Evolutionary conservation across 2,888 invertebrate genomes (phyloP).

Genomic region (Exocentrus adspersus): DNA sequence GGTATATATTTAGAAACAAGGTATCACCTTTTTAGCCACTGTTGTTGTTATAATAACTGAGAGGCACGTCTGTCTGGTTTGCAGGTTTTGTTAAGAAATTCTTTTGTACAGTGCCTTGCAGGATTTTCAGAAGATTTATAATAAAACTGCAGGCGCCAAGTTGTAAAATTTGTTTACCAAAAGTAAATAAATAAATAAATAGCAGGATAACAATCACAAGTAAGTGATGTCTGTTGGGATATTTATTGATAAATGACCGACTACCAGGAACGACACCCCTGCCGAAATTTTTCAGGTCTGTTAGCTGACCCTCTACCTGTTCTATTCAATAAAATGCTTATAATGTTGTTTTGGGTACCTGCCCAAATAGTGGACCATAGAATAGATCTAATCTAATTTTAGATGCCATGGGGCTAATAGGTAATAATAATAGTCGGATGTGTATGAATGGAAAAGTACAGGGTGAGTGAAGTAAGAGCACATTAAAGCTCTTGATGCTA

Average conservation of each 20-base stretch:
- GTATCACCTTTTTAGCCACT: neutral
- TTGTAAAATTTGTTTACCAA: no score
- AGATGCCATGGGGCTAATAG: no score
- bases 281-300: slow-evolving; percentile 9
- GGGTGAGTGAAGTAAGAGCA: no score
- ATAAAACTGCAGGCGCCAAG: no score
- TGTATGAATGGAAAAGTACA: no score
- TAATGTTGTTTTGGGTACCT: neutral
- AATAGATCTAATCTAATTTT: no score
- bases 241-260: slow-evolving; percentile 37
- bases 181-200: slow-evolving; percentile 6
- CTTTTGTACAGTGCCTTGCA: no score
- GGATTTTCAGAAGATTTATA: no score
- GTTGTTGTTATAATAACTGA: neutral
- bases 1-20: neutral
- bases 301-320: slow-evolving; percentile 9
- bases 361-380: no score
- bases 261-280: slow-evolving; percentile 35
- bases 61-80: neutral
- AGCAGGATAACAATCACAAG: no score
- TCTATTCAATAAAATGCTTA: neutral
- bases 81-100: neutral
- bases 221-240: slow-evolving; percentile 32
- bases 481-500: no score
- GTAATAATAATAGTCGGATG: no score